A percentile compares a stretch with the other conserved stretches of the same genome.
phyloP scores from a whole-genome alignment of 2,797 vertebrate species.

The Alauda arvensis region DNA sequence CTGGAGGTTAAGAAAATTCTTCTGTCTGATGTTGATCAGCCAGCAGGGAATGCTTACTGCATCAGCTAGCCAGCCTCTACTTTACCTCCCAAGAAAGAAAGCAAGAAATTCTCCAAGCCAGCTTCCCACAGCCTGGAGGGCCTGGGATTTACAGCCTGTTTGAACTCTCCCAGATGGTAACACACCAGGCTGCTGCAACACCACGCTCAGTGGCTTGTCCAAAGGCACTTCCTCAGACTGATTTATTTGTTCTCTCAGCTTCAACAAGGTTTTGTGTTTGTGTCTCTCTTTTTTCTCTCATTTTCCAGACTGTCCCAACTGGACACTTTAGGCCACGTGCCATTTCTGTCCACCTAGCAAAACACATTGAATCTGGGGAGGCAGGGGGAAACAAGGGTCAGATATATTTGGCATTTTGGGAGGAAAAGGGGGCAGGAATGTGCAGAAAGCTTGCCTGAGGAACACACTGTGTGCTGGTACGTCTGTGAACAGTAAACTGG shows the following conservation, averaged over 20 bases:
- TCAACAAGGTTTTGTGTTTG: background rate
- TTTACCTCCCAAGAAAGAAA: constrained; percentile 65
- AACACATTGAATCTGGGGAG: background rate
- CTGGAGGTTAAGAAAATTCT: constrained; percentile 57
- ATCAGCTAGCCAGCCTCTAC: constrained; percentile 9
- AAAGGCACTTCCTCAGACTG: constrained; percentile 46
- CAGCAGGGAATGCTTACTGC: constrained; percentile 58
- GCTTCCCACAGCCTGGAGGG: constrained; percentile 47
- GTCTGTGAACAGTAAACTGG: background rate
- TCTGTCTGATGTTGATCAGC: constrained; percentile 42
- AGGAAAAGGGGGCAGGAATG: background rate
- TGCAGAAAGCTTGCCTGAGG: background rate
- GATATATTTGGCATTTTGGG: background rate
- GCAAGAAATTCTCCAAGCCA: constrained; percentile 55
- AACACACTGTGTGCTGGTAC: background rate
- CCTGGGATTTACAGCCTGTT: constrained; percentile 41
- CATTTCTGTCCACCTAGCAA: background rate
- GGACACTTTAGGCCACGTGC: background rate
- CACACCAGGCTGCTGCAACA: constrained; percentile 12
- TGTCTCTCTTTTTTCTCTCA: background rate
- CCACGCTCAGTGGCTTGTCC: constrained; percentile 27
- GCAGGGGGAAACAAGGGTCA: background rate
- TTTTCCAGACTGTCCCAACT: background rate
- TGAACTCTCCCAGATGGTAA: constrained; percentile 63
- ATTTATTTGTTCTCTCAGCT: constrained; percentile 60